phyloP scores from a whole-genome alignment of 1,140 invertebrate genomes.

The Caenorhabditis brenneri region DNA sequence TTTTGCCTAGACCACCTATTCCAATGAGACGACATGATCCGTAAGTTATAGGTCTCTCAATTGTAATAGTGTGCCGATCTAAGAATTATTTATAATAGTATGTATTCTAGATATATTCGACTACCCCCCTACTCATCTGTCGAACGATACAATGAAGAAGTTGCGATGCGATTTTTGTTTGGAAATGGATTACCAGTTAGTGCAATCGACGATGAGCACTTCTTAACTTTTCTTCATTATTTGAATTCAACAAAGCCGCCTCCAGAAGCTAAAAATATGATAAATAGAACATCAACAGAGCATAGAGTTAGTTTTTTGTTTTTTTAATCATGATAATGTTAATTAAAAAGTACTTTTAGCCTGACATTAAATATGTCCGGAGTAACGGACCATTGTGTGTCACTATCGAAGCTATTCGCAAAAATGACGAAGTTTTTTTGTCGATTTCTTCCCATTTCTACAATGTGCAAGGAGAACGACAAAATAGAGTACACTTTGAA shows the following conservation, averaged over 20 bases:
- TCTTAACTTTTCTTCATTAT: neutral
- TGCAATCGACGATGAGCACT: neutral
- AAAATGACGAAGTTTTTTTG: neutral
- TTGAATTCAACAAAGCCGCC: neutral
- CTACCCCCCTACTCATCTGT: slow-evolving; percentile 7
- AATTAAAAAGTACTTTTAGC: neutral
- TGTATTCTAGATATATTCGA: too few species aligned
- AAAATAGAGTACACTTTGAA: slow-evolving; percentile 4
- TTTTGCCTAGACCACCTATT: too few species aligned
- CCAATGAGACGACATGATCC: too few species aligned
- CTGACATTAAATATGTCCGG: neutral
- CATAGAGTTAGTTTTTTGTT: neutral
- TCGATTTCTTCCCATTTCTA: neutral
- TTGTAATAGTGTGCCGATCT: too few species aligned
- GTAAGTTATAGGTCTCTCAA: too few species aligned
- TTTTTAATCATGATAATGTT: neutral
- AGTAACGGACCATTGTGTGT: neutral
- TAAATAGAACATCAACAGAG: neutral
- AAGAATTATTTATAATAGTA: too few species aligned
- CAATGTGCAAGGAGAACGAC: neutral
- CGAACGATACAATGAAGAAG: slow-evolving; percentile 32
- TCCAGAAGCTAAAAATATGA: neutral
- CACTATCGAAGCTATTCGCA: neutral
- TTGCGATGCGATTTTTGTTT: neutral
- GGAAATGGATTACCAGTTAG: neutral